These are phyloP conservation scores for Phorcus lineatus DNA, from an alignment of 2,888 invertebrate genomes.

Conservation along the genomic window DNA sequence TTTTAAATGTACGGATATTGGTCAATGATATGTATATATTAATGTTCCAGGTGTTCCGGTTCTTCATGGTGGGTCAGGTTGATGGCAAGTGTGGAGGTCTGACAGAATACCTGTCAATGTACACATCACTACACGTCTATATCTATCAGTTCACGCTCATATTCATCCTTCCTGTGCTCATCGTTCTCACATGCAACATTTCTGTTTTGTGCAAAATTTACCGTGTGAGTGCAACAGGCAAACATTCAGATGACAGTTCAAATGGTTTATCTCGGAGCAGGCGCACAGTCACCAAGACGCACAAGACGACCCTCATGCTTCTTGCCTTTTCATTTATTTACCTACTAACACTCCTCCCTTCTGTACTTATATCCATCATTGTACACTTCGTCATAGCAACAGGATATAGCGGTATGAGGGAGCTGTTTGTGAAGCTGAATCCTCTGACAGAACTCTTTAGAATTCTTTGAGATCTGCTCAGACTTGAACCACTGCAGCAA, in stretches of 20 bases:
- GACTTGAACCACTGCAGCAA: constrained; percentile 64
- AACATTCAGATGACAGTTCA: background rate
- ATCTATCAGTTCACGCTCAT: constrained; percentile 65
- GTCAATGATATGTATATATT: constrained; percentile 25
- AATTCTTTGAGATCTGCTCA: constrained; percentile 55
- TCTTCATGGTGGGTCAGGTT: constrained; percentile 51
- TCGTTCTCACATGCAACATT: constrained; percentile 66
- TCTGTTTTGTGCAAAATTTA: constrained; percentile 63
- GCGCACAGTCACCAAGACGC: constrained; percentile 35
- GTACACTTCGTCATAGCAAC: constrained; percentile 49
- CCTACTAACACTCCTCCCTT: constrained; percentile 61
- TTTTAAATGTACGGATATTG: too few relatives aligned
- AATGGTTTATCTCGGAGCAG: constrained; percentile 16
- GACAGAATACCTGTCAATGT: constrained; percentile 47
- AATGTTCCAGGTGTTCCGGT: constrained; percentile 52
- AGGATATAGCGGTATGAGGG: constrained; percentile 32
- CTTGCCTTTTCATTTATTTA: constrained; percentile 64
- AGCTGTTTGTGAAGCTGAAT: constrained; percentile 38
- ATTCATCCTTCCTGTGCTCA: constrained; percentile 62
- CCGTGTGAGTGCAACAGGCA: constrained; percentile 35
- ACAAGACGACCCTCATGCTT: constrained; percentile 66
- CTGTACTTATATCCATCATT: constrained; percentile 56
- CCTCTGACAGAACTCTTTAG: constrained; percentile 50
- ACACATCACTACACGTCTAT: constrained; percentile 63
- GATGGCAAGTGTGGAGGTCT: constrained; percentile 46